phyloP scores from a whole-genome alignment of 92 coral and sea anemone species.

The Zoanthus solanderi region DNA sequence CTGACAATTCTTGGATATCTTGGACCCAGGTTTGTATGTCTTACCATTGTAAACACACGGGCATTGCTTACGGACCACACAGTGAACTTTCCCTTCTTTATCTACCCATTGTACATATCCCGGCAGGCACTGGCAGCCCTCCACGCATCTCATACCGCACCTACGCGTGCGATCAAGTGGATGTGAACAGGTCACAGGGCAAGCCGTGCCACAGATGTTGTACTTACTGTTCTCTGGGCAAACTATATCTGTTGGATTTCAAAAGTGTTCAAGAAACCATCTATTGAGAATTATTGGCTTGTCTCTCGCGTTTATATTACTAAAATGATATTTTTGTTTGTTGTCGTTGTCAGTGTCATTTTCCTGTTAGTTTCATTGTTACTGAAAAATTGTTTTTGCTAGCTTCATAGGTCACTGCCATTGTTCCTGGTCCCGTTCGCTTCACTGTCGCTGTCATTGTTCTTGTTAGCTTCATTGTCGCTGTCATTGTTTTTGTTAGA shows the following conservation, averaged over 20 bases:
- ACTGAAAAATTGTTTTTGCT: too few species aligned
- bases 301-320: too few species aligned
- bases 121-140: slow-evolving; percentile 80
- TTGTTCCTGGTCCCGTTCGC: too few species aligned
- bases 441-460: background rate
- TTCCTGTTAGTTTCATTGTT: too few species aligned
- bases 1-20: slow-evolving; percentile 67
- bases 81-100: slow-evolving; percentile 65
- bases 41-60: slow-evolving; percentile 71
- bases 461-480: background rate
- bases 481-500: background rate
- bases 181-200: slow-evolving; percentile 71
- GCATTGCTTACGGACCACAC: slow-evolving; percentile 65
- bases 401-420: too few species aligned
- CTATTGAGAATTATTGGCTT: background rate
- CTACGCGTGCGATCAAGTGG: slow-evolving; percentile 66
- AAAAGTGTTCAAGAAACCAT: background rate
- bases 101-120: slow-evolving; percentile 72
- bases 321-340: background rate
- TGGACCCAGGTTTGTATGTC: slow-evolving; percentile 64
- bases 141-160: slow-evolving; percentile 79
- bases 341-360: background rate
- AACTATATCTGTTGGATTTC: slow-evolving; percentile 46
- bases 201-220: slow-evolving; percentile 74
- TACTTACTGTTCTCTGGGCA: slow-evolving; percentile 74